Base-by-base conservation (phyloP, 2,888 invertebrate species). In the Xestia sexstrigata region DNA sequence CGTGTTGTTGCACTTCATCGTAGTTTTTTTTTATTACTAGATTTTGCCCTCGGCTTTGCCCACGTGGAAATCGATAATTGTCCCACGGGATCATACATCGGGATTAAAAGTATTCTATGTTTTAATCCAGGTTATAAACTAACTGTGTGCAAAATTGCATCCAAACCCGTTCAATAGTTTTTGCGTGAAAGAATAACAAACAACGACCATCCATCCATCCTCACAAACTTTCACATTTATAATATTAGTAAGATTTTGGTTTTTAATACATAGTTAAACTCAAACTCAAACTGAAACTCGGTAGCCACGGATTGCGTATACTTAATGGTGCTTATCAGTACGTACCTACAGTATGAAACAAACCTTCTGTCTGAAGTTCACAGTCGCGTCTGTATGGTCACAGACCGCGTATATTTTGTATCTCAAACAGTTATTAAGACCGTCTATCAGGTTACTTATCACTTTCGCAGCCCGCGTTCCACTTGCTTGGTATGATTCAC, bases 401-500 rank as follows among this genome's bases (percentile, higher is more conserved):
- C 74, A 60, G 45, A 67, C 45, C 4, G 35, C 11, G 5, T 60
- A 71, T 20, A 75, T 67, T 76, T 81, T 78, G 71, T 70, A 74
- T 74, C 67, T 76, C 42, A 76, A 73, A 81, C 72, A 62, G n/a
- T 74, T 76, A 79, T 79, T 76, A 73, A 74, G 74, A 58, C 69
- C 63, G 39, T 70, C 66, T 76, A 79, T 72, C 62, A 76, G 8
- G 67, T 86, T 87, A 87, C 81, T 88, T 87, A 88, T 85, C 81
- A 79, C 68, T 72, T 84, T 85, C 78, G 66, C 55, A 76, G 65
- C 79, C 83, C 87, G 85, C 89, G 86, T 77, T 83, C 72, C 83
- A 86, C 81, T 89, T 82, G 74, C 67, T 82, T 69, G 76, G 78
- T 85, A 71, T 94, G 93, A 93, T 85, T 94, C 93, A 92, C 90